These are phyloP conservation scores for Poeciliopsis paucimaculata DNA, from an alignment of 2,797 vertebrate species.

Conservation along the genomic window DNA sequence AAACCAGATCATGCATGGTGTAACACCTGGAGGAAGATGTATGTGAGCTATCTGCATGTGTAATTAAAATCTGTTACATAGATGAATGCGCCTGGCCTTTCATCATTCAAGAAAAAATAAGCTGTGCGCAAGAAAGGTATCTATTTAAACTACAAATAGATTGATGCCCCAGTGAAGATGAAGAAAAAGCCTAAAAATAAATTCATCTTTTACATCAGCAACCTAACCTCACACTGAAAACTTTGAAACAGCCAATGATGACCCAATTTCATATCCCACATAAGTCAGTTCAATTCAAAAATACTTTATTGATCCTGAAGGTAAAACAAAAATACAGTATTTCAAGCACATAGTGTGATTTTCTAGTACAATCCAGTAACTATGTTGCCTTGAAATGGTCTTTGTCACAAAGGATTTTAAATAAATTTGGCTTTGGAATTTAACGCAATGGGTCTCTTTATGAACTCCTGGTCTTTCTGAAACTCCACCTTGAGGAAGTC, in stretches of 20 bases:
- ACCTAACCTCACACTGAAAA: background rate
- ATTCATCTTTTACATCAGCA: background rate
- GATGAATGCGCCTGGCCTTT: background rate
- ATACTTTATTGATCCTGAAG: background rate
- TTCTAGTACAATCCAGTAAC: no score
- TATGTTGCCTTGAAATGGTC: no score
- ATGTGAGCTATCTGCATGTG: conserved; percentile 22
- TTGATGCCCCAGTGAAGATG: background rate
- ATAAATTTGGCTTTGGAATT: no score
- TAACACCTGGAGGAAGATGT: conserved; percentile 12
- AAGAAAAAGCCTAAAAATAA: background rate
- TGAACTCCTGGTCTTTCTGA: no score
- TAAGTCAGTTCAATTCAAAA: background rate
- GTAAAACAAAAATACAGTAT: background rate
- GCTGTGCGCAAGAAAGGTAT: background rate
- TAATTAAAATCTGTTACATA: conserved; percentile 16
- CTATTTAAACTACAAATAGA: background rate
- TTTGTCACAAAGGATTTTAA: no score
- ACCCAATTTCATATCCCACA: background rate
- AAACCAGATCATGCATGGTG: conserved; percentile 36
- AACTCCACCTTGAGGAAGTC: no score
- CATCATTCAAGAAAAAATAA: background rate
- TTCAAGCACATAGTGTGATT: no score
- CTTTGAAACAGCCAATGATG: background rate
- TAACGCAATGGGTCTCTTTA: no score